These are phyloP conservation scores for Cyphomyrmex costatus DNA, from an alignment of 1,140 invertebrate species.

Conservation along the genomic window DNA sequence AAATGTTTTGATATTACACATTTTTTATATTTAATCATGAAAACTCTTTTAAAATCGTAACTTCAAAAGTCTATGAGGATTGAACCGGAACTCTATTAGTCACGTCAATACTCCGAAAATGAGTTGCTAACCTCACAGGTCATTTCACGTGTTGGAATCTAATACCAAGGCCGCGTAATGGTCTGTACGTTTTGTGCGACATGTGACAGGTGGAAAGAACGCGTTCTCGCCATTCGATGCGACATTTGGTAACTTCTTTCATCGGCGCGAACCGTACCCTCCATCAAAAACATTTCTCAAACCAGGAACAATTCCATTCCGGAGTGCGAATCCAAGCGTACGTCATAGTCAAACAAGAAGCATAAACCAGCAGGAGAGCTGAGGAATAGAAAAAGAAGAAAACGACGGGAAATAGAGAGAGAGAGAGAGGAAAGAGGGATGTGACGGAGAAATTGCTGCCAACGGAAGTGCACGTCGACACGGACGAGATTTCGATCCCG, in stretches of 20 bases:
- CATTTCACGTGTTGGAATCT: constrained; percentile 15
- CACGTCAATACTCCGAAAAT: constrained; percentile 8
- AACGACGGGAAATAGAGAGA: not conserved
- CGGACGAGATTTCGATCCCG: constrained; percentile 53
- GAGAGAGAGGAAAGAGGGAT: constrained; percentile 15
- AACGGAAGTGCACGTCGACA: constrained; percentile 31
- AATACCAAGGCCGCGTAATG: constrained; percentile 23
- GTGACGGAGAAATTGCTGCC: constrained; percentile 47
- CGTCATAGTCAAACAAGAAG: constrained; percentile 62
- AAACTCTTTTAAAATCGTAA: not conserved
- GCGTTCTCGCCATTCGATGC: constrained; percentile 37
- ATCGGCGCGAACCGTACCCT: constrained; percentile 42
- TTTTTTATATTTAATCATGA: constrained; percentile 16
- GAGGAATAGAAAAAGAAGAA: constrained; percentile 17
- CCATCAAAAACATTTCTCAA: constrained; percentile 61
- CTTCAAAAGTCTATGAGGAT: not conserved
- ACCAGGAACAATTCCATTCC: constrained; percentile 57
- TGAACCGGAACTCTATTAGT: not conserved
- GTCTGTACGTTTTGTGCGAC: constrained; percentile 36
- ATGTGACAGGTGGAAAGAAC: constrained; percentile 48
- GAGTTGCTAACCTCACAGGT: constrained; percentile 7
- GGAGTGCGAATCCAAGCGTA: constrained; percentile 50
- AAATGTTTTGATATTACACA: not conserved
- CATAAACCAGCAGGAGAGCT: constrained; percentile 50
- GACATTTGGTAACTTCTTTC: constrained; percentile 61